Base-by-base conservation (phyloP, 1,140 invertebrate species). In the Drosophila tsacasi region DNA sequence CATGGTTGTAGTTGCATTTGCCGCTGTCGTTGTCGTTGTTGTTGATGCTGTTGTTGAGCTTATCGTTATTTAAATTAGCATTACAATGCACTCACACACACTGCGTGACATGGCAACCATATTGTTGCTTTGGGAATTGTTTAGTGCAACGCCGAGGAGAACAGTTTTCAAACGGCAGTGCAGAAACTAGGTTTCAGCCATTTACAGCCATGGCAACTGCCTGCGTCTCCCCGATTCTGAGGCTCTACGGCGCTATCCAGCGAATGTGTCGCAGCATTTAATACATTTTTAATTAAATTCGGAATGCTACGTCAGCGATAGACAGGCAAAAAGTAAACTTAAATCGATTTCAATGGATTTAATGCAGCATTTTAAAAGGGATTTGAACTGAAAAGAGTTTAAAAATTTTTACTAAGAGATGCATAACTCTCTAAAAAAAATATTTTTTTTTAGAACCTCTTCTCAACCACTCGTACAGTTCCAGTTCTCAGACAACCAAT, bases 51-150 rank as follows among this genome's bases (percentile, higher is more conserved):
- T 86, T 87, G 84, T 71, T 71, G 49, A 69, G 77, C 83, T 87
- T 87, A 87, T 87, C 84, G 80, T 83, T 87, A 83, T 87, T 89
- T 87, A 87, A 87, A 87, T 87, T 87, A 87, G 84, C 84, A 87
- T 87, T 87, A 89, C 80, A 89, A 87, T 89, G 84, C 84, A 73
- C 63, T 68, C 76, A 50, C 47, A 50, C 37, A 64, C 37, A 13
- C 52, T 32, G 37, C 32, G 49, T 50, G 30, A 76, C 47, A 78
- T 59, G 52, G 64, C 64, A 50, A 78, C 75, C 83, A 87, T 83
- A 86, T 87, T 86, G 83, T 55, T 83, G 74, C 57, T 40, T 52
- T 57, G 75, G 64, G 75, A 78, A 69, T 72, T 71, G 61, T 60
- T 78, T 61, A 25, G 25, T 19, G 59, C 42, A 58, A 19, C 52